Conservation (phyloP, 2,888 invertebrate genomes). For the Plemyria rubiginata region DNA sequence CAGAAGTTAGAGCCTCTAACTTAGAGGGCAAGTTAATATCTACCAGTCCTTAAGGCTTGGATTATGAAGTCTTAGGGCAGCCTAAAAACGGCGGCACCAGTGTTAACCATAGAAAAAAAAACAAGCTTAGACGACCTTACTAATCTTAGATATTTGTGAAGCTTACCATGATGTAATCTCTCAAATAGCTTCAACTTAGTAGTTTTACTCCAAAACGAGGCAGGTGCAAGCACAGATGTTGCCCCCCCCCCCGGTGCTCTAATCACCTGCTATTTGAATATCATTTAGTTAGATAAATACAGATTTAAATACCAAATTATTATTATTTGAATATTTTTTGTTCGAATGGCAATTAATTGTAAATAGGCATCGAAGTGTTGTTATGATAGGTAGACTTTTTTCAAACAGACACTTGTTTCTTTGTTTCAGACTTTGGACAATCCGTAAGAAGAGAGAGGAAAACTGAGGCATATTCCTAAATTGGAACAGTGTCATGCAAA, state of each 20-base stretch:
- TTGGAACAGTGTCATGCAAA: constrained; percentile 23
- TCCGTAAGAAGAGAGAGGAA: neutral
- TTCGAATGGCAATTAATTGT: neutral
- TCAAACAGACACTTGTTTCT: no score
- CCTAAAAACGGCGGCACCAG: no score
- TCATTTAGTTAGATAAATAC: constrained; percentile 3
- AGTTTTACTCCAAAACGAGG: constrained; percentile 5
- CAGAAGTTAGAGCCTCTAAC: no score
- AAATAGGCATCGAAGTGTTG: no score
- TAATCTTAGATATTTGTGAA: neutral
- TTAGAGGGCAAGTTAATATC: no score
- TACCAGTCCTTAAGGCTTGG: no score
- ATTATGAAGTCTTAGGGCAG: no score
- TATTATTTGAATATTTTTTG: neutral
- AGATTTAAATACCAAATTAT: constrained; percentile 5
- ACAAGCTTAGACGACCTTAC: no score
- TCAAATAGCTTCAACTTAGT: constrained; percentile 7
- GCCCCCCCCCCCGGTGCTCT: constrained; percentile 16
- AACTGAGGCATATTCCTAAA: constrained; percentile 11
- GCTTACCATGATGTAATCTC: neutral
- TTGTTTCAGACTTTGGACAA: neutral
- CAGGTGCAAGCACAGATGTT: constrained; percentile 28
- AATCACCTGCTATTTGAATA: constrained; percentile 28
- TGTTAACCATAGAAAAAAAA: no score
- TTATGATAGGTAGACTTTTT: no score